Percentiles rank a stretch among this genome's conserved stretches.
phyloP scores from a whole-genome alignment of 2,113 vertebrate genomes.

The Tetrao urogallus region DNA sequence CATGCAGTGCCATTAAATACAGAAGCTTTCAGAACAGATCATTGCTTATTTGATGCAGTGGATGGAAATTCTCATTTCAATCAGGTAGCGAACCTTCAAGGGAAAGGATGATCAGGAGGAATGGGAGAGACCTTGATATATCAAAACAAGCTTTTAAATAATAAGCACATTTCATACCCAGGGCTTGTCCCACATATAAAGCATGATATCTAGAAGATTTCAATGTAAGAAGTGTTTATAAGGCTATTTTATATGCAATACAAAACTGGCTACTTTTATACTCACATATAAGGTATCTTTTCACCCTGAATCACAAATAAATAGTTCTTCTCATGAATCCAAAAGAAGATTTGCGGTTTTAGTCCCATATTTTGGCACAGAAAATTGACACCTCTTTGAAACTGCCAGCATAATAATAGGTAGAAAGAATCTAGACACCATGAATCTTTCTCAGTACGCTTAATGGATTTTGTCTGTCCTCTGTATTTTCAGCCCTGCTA shows the following conservation, averaged over 20 bases:
- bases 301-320: conserved; percentile 61
- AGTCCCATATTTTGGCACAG: conserved; percentile 23
- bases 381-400: conserved; percentile 56
- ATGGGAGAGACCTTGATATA: conserved; percentile 62
- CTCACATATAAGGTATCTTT: conserved; percentile 28
- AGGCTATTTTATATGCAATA: conserved; percentile 61
- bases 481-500: neutral
- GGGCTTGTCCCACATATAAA: conserved; percentile 57
- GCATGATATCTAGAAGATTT: neutral
- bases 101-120: conserved; percentile 47
- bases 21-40: conserved; percentile 44
- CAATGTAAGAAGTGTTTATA: conserved; percentile 50
- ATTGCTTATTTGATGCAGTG: conserved; percentile 54
- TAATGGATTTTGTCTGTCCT: conserved; percentile 38
- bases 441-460: conserved; percentile 26
- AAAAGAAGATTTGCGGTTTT: conserved; percentile 50
- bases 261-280: conserved; percentile 41
- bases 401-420: conserved; percentile 36
- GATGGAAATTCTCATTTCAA: conserved; percentile 70
- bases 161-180: conserved; percentile 61
- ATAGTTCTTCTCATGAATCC: conserved; percentile 58
- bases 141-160: conserved; percentile 75
- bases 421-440: conserved; percentile 3
- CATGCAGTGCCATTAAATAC: neutral
- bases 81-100: conserved; percentile 70